A percentile compares a stretch with the other conserved stretches of the same genome.
Conservation (phyloP, 92 coral and sea anemone genomes). For the Virgularia gustaviana region DNA sequence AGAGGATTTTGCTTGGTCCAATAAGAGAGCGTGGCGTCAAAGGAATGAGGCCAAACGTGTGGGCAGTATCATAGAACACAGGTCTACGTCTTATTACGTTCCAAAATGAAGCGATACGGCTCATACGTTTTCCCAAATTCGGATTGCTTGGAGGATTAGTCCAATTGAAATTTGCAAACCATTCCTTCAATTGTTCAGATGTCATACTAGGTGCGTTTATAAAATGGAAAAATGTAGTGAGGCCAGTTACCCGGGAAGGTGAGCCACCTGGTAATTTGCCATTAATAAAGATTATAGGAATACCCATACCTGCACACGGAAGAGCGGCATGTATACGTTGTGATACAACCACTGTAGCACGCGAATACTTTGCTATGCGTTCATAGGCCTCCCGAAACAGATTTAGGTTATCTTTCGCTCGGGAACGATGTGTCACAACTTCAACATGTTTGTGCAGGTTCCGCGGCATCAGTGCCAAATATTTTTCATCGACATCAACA, state of each 20-base stretch:
- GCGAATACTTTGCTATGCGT: conserved; percentile 17
- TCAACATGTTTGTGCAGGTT: conserved; percentile 14
- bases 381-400: conserved; percentile 27
- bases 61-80: conserved; percentile 16
- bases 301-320: conserved; percentile 45
- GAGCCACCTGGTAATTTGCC: conserved; percentile 15
- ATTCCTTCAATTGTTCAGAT: conserved; percentile 10
- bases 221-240: conserved; percentile 20
- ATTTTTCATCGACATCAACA: conserved; percentile 12
- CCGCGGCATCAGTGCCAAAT: conserved; percentile 12
- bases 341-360: conserved; percentile 32
- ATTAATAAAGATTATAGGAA: conserved; percentile 35
- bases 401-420: background rate
- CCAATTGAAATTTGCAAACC: conserved; percentile 33
- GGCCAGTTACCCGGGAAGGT: background rate
- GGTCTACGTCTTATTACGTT: conserved; percentile 21
- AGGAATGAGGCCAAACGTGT: conserved; percentile 31
- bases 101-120: conserved; percentile 31
- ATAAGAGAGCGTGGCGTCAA: background rate
- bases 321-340: conserved; percentile 37
- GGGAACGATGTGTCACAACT: background rate
- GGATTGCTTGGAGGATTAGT: conserved; percentile 34
- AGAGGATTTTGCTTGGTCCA: background rate
- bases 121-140: conserved; percentile 12
- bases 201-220: conserved; percentile 20